Conservation (phyloP, 2,113 vertebrate genomes). For the Scopus umbretta region DNA sequence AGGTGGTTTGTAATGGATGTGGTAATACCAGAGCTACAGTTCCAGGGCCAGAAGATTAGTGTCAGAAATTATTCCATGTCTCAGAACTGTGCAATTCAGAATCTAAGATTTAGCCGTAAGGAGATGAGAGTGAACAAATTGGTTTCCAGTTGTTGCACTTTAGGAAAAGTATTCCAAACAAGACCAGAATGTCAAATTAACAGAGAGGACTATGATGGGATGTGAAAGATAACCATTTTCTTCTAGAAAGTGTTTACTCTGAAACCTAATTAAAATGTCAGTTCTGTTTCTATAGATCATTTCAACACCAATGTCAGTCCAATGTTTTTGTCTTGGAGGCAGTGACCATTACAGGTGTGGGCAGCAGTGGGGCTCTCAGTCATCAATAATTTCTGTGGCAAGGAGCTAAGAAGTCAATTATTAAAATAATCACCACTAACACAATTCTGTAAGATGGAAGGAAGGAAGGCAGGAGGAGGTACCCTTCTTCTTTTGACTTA, state of each 20-base stretch:
- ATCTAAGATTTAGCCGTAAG: not conserved
- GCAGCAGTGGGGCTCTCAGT: not conserved
- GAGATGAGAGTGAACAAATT: not conserved
- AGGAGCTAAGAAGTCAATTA: not conserved
- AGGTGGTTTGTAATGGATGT: not conserved
- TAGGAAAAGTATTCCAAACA: slow-evolving; percentile 9
- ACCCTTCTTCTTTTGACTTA: not conserved
- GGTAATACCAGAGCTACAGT: not conserved
- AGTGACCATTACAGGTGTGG: not conserved
- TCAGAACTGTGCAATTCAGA: not conserved
- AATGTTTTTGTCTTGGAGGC: not conserved
- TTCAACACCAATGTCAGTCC: not conserved
- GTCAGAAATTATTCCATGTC: not conserved
- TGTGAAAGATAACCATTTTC: not conserved
- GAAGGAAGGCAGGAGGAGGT: not conserved
- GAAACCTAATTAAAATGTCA: slow-evolving; percentile 26
- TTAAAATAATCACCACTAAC: not conserved
- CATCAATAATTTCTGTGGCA: not conserved
- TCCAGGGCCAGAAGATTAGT: not conserved
- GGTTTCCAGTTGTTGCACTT: not conserved
- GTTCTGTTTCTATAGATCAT: not conserved
- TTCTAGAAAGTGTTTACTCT: slow-evolving; percentile 4
- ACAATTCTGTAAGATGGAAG: not conserved
- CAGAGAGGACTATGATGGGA: not conserved
- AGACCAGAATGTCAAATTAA: slow-evolving; percentile 13